Evolutionary conservation across 2,888 invertebrate species (phyloP).

Genomic region (Ametastegia equiseti): DNA sequence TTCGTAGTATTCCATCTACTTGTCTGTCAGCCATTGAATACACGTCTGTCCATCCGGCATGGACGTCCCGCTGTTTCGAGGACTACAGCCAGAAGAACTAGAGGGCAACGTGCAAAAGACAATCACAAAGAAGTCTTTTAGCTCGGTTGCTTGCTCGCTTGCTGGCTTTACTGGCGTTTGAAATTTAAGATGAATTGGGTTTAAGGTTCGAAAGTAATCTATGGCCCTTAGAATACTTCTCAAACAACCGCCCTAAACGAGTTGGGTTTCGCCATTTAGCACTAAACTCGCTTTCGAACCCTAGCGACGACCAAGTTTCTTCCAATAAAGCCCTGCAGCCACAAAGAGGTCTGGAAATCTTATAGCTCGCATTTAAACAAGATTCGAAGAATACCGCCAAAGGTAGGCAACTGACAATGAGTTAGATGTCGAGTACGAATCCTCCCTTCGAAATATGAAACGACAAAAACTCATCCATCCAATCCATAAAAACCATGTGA

Average conservation of each 20-base stretch:
- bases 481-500: neutral
- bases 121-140: slow-evolving; percentile 46
- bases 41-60: slow-evolving; percentile 9
- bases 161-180: too few species aligned
- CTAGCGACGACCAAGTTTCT: neutral
- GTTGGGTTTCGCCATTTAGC: slow-evolving; percentile 43
- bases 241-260: slow-evolving; percentile 4
- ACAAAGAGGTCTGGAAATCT: neutral
- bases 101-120: slow-evolving; percentile 37
- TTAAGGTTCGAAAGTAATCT: slow-evolving; percentile 23
- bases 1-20: slow-evolving; percentile 28
- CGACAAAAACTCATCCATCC: slow-evolving; percentile 11
- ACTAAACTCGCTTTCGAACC: neutral
- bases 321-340: neutral
- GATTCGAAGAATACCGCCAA: neutral
- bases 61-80: slow-evolving; percentile 32
- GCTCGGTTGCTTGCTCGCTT: too few species aligned
- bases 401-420: slow-evolving; percentile 37
- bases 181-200: slow-evolving; percentile 43
- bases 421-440: slow-evolving; percentile 10
- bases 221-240: slow-evolving; percentile 23
- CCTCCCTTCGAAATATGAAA: slow-evolving; percentile 4
- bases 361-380: neutral
- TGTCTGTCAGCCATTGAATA: neutral
- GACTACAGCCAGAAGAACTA: slow-evolving; percentile 26